Evolutionary conservation across 2,113 vertebrate genomes (phyloP), one percentile per base, ranked within the genome.

Genomic region (Eleginops maclovinus): DNA sequence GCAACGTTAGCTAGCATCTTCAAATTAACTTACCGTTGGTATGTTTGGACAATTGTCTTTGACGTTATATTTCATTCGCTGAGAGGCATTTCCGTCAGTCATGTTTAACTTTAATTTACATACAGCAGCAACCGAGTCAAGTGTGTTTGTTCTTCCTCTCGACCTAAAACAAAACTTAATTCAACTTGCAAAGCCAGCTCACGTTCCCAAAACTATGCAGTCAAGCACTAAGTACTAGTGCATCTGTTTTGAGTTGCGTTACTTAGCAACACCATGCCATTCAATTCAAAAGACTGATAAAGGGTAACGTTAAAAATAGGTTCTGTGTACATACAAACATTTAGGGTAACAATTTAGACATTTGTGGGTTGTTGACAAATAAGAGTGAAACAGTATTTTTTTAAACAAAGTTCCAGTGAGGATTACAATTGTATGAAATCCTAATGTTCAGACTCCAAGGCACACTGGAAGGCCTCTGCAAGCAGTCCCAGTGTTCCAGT

Each of bases 21-120:
- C 46, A 12, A 28, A n/a, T 50, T 17, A 0, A 72, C 83, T 87
- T 78, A 94, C 94, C 89, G 28, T 55, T 22, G 66, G 54, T 46
- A 85, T 61, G 65, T 59, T 53, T 60, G 56, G 75, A 54, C 75
- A 58, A 26, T 10, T n/a, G 4, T 84, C 88, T 0, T 0, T 68
- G 41, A 51, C 10, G 9, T 51, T 24, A 49, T 72, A 1, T 73
- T 47, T 81, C 22, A 21, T 10, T 19, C 15, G 12, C 26, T 75
- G 1, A n/a, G 56, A 50, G 0, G 22, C 9, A 8, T 76, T 71
- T 49, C 36, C 51, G 17, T 84, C 75, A 0, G 59, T 67, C 61
- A 81, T 66, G 50, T 17, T 74, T 55, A 81, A 89, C 15, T 6
- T 79, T 3, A 59, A 59, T 51, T 28, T 40, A 65, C 50, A 50